Evolutionary conservation across 2,888 invertebrate species (phyloP).

Genomic region (Lasioglossum lativentre): DNA sequence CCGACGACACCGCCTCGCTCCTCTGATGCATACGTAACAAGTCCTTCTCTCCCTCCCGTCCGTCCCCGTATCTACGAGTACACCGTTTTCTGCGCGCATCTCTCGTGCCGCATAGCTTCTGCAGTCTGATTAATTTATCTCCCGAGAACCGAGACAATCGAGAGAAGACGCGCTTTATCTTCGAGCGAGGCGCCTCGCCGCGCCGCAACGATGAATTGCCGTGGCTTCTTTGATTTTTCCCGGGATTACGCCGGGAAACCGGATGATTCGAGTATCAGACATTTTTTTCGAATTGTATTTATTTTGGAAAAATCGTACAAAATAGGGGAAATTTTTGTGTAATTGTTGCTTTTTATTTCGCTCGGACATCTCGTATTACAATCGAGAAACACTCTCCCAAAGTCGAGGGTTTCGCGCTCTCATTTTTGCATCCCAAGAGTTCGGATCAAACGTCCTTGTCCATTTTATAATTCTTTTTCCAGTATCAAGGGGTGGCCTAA

Average conservation of each 20-base stretch:
- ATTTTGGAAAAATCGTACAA: too few relatives aligned
- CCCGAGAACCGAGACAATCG: neutral
- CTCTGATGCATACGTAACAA: constrained; percentile 35
- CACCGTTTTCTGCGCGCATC: neutral
- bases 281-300: neutral
- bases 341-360: too few relatives aligned
- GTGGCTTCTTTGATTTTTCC: neutral
- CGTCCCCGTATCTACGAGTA: neutral
- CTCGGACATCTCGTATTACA: too few relatives aligned
- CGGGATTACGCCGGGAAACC: neutral
- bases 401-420: too few relatives aligned
- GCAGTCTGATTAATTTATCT: constrained; percentile 9
- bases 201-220: neutral
- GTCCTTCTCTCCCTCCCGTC: neutral
- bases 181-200: neutral
- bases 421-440: too few relatives aligned
- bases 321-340: too few relatives aligned
- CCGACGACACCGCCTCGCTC: constrained; percentile 41
- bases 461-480: too few relatives aligned
- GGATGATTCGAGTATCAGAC: neutral
- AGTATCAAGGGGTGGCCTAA: too few relatives aligned
- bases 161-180: neutral
- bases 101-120: neutral
- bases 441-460: too few relatives aligned
- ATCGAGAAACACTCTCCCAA: too few relatives aligned